A percentile compares a stretch with the other conserved stretches of the same genome.
Conservation (phyloP, 2,797 vertebrate genomes). For the Artibeus jamaicensis region DNA sequence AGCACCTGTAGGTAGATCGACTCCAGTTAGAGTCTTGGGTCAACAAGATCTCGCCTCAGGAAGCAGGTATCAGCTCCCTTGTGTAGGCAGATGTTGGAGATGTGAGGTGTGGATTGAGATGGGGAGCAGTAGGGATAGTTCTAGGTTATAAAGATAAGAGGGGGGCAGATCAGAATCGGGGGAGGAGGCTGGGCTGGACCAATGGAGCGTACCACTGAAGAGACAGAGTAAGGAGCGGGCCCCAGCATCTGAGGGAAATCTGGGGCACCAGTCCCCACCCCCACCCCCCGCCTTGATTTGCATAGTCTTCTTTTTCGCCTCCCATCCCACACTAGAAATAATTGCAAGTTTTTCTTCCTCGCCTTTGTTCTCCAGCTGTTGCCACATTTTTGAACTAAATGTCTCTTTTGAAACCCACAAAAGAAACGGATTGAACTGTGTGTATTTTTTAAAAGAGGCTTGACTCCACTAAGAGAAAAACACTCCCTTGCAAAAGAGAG, state of each 20-base stretch:
- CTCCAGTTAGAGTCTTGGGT: neutral
- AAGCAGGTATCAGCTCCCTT: neutral
- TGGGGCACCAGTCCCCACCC: neutral
- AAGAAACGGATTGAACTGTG: slow-evolving; percentile 56
- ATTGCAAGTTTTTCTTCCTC: slow-evolving; percentile 59
- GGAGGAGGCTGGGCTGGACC: neutral
- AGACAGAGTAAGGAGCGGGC: neutral
- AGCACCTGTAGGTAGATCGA: neutral
- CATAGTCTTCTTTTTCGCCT: neutral
- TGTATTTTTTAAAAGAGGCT: slow-evolving; percentile 5
- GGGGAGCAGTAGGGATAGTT: neutral
- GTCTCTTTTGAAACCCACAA: slow-evolving; percentile 49
- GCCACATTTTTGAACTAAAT: slow-evolving; percentile 60
- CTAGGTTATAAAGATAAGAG: neutral
- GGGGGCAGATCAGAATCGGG: neutral
- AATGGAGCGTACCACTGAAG: neutral
- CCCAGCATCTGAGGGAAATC: neutral
- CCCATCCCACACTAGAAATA: slow-evolving; percentile 34
- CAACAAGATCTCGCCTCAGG: neutral
- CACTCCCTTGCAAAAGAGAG: neutral
- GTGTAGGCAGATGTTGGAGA: accelerated
- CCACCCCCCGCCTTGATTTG: neutral
- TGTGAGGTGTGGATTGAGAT: neutral
- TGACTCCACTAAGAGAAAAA: neutral
- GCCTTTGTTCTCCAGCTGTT: slow-evolving; percentile 52